Conservation (phyloP, 2,797 vertebrate species). For the Dryobates pubescens region DNA sequence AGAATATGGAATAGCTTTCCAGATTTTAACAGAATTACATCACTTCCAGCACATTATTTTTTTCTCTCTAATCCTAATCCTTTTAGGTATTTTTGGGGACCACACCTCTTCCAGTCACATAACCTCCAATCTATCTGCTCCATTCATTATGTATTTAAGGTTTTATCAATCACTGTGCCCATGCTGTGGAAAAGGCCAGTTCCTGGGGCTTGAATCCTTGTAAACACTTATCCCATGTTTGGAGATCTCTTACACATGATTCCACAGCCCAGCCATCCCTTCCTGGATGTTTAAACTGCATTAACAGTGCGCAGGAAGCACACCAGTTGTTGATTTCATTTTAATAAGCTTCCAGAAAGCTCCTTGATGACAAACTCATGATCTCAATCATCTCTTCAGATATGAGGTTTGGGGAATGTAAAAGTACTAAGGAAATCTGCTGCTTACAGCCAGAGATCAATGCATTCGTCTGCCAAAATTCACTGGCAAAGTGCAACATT, state of each 20-base stretch:
- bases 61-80: not conserved
- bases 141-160: not conserved
- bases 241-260: not conserved
- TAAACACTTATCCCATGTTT: not conserved
- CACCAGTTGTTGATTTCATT: not conserved
- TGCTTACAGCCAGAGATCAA: not conserved
- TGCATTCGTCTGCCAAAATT: not conserved
- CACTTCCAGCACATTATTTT: not conserved
- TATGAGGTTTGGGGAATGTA: not conserved
- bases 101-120: not conserved
- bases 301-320: not conserved
- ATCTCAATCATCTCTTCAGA: not conserved
- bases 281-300: not conserved
- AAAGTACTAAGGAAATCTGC: not conserved
- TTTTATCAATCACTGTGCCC: not conserved
- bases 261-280: not conserved
- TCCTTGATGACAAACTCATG: not conserved
- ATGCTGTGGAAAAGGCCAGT: not conserved
- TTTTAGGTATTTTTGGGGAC: not conserved
- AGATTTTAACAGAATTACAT: not conserved
- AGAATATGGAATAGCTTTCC: not conserved
- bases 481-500: rapidly evolving
- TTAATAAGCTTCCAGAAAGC: not conserved
- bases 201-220: not conserved
- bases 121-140: not conserved